Percentiles rank a stretch among this genome's conserved stretches.
Evolutionary conservation across 1,140 invertebrate species (phyloP).

Genomic region (Saccostrea glomerata): DNA sequence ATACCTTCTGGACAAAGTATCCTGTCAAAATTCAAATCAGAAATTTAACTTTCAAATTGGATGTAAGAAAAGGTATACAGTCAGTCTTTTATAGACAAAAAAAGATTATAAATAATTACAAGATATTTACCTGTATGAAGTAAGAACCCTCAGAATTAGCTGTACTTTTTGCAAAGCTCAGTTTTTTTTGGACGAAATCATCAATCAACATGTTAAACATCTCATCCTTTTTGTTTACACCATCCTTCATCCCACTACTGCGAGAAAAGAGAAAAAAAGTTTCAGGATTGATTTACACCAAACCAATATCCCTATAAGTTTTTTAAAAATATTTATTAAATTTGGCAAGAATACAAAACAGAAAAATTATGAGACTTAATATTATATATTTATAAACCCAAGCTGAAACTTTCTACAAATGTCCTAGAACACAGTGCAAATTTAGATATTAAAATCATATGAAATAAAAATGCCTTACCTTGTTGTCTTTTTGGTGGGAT

Average conservation of each 20-base stretch:
- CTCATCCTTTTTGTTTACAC: not conserved
- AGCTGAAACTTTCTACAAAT: not conserved
- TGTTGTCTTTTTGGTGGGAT: not conserved
- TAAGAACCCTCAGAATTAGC: not conserved
- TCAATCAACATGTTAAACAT: not conserved
- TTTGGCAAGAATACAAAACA: not conserved
- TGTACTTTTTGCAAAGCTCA: not conserved
- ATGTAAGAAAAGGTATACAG: not conserved
- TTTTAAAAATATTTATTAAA: not conserved
- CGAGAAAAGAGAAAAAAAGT: not conserved
- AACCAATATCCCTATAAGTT: not conserved
- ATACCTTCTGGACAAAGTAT: not conserved
- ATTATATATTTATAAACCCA: not conserved
- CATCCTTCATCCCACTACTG: not conserved
- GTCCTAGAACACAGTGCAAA: not conserved
- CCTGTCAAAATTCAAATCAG: conserved; percentile 16
- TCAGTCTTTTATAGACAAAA: not conserved
- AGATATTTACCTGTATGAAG: conserved; percentile 3
- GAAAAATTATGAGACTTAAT: not conserved
- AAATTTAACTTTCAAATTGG: not conserved
- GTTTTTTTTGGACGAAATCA: not conserved
- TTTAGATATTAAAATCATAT: too few species aligned
- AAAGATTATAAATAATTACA: not conserved
- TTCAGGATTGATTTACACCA: not conserved
- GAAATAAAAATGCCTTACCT: not conserved